phyloP scores from a whole-genome alignment of 1,140 invertebrate species.

The Maconellicoccus hirsutus region DNA sequence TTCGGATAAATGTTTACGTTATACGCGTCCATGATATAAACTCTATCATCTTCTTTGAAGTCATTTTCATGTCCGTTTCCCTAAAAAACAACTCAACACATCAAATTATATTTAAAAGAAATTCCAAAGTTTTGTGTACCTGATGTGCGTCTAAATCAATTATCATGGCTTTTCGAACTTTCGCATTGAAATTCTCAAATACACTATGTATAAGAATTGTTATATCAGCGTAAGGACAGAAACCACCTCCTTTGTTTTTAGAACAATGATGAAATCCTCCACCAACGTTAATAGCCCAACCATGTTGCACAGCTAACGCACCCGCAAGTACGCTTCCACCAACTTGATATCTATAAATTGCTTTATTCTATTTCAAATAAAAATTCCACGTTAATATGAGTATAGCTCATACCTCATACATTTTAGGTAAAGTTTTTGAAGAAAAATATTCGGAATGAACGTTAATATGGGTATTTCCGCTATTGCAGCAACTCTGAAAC shows the following conservation, averaged over 20 bases:
- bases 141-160: conserved; percentile 81
- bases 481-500: conserved; percentile 61
- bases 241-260: conserved; percentile 59
- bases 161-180: conserved; percentile 62
- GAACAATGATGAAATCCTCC: conserved; percentile 79
- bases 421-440: conserved; percentile 61
- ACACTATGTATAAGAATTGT: conserved; percentile 59
- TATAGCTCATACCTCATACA: conserved; percentile 49
- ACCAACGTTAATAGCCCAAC: conserved; percentile 83
- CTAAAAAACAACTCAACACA: conserved; percentile 35
- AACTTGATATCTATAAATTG: conserved; percentile 32
- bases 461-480: conserved; percentile 61
- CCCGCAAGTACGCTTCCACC: conserved; percentile 70
- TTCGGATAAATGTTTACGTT: conserved; percentile 70
- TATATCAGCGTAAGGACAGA: conserved; percentile 82
- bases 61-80: conserved; percentile 79
- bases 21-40: conserved; percentile 81
- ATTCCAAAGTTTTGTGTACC: conserved; percentile 33
- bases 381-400: background rate
- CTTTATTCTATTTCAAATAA: conserved; percentile 11
- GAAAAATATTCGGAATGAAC: conserved; percentile 61
- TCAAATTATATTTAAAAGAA: background rate
- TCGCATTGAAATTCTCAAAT: conserved; percentile 41
- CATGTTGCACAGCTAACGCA: conserved; percentile 61
- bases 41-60: conserved; percentile 54